Base-by-base conservation (phyloP, 2,797 vertebrate genomes). In the Denticeps clupeoides region DNA sequence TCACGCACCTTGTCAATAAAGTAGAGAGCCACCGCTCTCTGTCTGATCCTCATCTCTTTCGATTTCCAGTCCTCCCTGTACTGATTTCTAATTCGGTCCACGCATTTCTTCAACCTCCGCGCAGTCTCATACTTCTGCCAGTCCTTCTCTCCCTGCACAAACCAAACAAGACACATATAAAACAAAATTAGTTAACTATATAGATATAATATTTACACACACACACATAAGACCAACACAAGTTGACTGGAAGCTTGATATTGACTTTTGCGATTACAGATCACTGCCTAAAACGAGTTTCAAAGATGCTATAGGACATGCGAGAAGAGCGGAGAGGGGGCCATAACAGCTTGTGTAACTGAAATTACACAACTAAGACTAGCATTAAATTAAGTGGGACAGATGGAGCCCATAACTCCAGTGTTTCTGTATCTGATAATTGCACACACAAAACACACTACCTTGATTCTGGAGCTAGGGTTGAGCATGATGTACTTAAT, bases 401-500 rank as follows among this genome's bases (percentile, higher is more conserved):
- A n/a, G n/a, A n/a, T n/a, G n/a, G n/a, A n/a, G n/a, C n/a, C n/a
- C n/a, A n/a, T n/a, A n/a, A n/a, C n/a, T n/a, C n/a, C n/a, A n/a
- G n/a, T n/a, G n/a, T n/a, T n/a, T n/a, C n/a, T n/a, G n/a, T n/a
- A n/a, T n/a, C n/a, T n/a, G n/a, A n/a, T n/a, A n/a, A n/a, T n/a
- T n/a, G n/a, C n/a, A n/a, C n/a, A n/a, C n/a, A n/a, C n/a, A n/a
- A n/a, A n/a, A 8, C 5, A 8, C 32, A 35, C 12, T 70, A 93
- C 93, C 89, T 98, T 98, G 74, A 98, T 97, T 72, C 94, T 87
- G 15, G 94, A 98, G 68, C 93, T 98, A 59, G 93, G 90, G 49
- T 98, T 96, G 59, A 98, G 72, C 93, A 98, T 98, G 61, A 98
- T 94, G 71, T 98, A 98, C 63, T 98, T 98, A 70, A 94, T 97